phyloP scores from a whole-genome alignment of 2,113 vertebrate genomes.

The Cyprinodon variegatus region DNA sequence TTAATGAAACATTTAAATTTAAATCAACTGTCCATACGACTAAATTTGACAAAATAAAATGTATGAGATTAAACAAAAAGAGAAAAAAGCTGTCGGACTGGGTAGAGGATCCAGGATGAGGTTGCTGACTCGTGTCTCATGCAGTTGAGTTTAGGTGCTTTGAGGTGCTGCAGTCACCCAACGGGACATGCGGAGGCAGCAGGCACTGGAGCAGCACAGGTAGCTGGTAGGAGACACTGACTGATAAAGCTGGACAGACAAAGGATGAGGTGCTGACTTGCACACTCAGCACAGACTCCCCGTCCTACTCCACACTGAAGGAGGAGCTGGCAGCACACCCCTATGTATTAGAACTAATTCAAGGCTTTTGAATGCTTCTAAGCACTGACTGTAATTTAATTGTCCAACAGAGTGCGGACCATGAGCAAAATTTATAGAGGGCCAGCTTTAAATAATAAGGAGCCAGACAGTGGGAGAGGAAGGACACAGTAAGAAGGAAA shows the following conservation, averaged over 20 bases:
- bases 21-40: background rate
- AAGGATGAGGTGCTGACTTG: conserved; percentile 44
- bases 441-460: conserved; percentile 7
- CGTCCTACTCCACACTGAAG: conserved; percentile 56
- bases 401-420: conserved; percentile 3
- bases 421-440: conserved; percentile 12
- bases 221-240: conserved; percentile 53
- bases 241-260: conserved; percentile 47
- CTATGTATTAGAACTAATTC: conserved; percentile 7
- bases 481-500: conserved; percentile 51
- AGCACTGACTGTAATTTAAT: conserved; percentile 10
- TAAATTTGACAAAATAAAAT: conserved; percentile 3
- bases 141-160: conserved; percentile 60
- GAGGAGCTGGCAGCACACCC: background rate
- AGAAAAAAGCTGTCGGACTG: conserved; percentile 39
- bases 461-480: conserved; percentile 62
- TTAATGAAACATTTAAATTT: background rate
- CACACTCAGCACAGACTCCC: conserved; percentile 36
- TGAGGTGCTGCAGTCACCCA: conserved; percentile 62
- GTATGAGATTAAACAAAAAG: conserved; percentile 15
- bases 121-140: conserved; percentile 66
- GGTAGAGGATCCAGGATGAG: conserved; percentile 46
- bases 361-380: conserved; percentile 4
- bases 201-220: conserved; percentile 65
- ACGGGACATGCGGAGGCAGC: conserved; percentile 76